Percentiles rank a stretch among this genome's conserved stretches.
Evolutionary conservation across 2,113 vertebrate genomes (phyloP).

Genomic region (Lycocorax pyrrhopterus): DNA sequence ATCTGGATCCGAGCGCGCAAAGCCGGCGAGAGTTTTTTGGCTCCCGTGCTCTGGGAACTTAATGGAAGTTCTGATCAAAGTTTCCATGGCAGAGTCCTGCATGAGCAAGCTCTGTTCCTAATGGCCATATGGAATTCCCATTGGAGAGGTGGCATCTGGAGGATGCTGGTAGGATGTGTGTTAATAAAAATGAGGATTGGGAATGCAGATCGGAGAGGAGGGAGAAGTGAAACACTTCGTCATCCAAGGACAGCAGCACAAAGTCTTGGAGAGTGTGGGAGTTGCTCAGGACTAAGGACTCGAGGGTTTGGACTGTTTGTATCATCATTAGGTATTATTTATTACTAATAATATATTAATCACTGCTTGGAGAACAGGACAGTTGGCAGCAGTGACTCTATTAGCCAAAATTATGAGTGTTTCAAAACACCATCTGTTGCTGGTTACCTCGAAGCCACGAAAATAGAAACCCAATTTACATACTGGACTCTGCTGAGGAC

Average conservation of each 20-base stretch:
- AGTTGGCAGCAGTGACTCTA: slow-evolving; percentile 45
- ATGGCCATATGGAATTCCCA: neutral
- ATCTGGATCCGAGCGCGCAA: neutral
- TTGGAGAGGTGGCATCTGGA: neutral
- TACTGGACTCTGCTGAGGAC: neutral
- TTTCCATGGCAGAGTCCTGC: neutral
- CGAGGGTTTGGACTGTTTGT: neutral
- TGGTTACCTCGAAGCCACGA: slow-evolving; percentile 37
- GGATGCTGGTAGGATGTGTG: neutral
- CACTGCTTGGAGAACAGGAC: slow-evolving; percentile 18
- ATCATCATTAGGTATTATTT: slow-evolving; percentile 36
- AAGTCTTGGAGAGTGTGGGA: neutral
- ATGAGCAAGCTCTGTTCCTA: neutral
- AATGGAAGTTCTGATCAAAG: neutral
- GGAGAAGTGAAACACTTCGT: neutral
- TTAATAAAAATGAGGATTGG: neutral
- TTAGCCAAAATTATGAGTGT: slow-evolving; percentile 44
- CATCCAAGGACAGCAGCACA: neutral
- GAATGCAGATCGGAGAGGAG: neutral
- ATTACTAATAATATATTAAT: slow-evolving; percentile 39
- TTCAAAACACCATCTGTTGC: slow-evolving; percentile 65
- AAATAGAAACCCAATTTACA: slow-evolving; percentile 48
- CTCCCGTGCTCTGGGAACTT: neutral
- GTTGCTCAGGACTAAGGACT: neutral
- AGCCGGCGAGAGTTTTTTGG: neutral